These are phyloP conservation scores for Eurosta solidaginis DNA, from an alignment of 1,140 invertebrate species.

Conservation along the genomic window DNA sequence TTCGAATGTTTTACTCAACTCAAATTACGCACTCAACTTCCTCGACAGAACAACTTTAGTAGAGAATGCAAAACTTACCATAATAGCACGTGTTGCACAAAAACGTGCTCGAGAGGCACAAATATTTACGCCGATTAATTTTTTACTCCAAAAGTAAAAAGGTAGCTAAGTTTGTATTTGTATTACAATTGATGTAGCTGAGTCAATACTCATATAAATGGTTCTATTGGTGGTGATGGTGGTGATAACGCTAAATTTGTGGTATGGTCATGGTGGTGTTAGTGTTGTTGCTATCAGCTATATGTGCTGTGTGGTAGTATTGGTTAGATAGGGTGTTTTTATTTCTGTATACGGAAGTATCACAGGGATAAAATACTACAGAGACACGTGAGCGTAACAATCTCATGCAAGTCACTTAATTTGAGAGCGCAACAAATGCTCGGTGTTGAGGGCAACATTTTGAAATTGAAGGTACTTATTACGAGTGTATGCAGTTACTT, in stretches of 20 bases:
- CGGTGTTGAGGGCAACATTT: neutral
- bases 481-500: slow-evolving; percentile 13
- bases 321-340: neutral
- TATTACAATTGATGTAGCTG: neutral
- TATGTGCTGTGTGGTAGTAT: neutral
- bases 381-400: slow-evolving; percentile 5
- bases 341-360: slow-evolving; percentile 22
- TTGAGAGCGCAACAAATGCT: neutral
- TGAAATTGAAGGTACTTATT: slow-evolving; percentile 8
- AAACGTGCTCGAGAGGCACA: neutral
- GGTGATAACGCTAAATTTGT: no score
- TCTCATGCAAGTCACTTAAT: neutral
- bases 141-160: neutral
- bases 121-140: neutral
- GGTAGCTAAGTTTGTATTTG: neutral
- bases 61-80: neutral
- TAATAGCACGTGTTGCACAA: slow-evolving; percentile 16
- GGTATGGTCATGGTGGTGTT: neutral
- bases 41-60: neutral
- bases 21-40: neutral
- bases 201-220: neutral
- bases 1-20: no score
- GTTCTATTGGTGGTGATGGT: slow-evolving; percentile 6
- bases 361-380: slow-evolving; percentile 7
- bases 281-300: neutral